Conservation (phyloP, 2,113 vertebrate genomes). For the Colinus virginianus region DNA sequence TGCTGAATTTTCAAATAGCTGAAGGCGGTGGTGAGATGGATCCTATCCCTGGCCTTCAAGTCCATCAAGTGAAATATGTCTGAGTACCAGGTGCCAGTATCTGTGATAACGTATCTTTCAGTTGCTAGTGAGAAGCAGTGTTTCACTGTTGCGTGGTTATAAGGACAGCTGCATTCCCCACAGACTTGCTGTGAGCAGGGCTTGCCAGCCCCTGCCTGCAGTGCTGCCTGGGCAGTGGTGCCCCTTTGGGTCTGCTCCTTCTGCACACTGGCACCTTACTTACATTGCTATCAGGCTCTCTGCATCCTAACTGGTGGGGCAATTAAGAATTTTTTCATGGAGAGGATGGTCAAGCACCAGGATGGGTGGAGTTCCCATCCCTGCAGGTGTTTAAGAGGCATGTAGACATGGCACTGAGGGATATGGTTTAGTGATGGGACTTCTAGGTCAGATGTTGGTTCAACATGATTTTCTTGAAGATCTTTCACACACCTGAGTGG, state of each 20-base stretch:
- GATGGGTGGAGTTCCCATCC: background rate
- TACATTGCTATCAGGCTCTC: background rate
- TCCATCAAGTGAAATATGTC: background rate
- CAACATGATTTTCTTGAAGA: background rate
- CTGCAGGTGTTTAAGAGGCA: background rate
- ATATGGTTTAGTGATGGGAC: background rate
- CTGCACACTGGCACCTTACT: background rate
- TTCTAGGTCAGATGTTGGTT: background rate
- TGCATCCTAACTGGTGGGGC: background rate
- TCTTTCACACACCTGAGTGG: background rate
- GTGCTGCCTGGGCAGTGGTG: background rate
- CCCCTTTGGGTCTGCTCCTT: background rate
- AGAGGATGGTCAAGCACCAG: background rate
- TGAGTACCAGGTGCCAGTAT: background rate
- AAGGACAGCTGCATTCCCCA: background rate
- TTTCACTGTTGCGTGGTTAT: background rate
- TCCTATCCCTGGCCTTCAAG: accelerated
- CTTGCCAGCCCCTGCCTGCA: background rate
- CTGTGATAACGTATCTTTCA: background rate
- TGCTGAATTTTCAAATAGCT: background rate
- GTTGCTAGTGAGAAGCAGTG: background rate
- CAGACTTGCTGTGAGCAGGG: background rate
- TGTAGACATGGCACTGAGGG: background rate
- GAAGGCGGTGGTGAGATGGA: background rate
- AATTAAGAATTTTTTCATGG: background rate